Evolutionary conservation across 1,140 invertebrate species (phyloP), one percentile per base, ranked within the genome.

Genomic region (Microplitis mediator): DNA sequence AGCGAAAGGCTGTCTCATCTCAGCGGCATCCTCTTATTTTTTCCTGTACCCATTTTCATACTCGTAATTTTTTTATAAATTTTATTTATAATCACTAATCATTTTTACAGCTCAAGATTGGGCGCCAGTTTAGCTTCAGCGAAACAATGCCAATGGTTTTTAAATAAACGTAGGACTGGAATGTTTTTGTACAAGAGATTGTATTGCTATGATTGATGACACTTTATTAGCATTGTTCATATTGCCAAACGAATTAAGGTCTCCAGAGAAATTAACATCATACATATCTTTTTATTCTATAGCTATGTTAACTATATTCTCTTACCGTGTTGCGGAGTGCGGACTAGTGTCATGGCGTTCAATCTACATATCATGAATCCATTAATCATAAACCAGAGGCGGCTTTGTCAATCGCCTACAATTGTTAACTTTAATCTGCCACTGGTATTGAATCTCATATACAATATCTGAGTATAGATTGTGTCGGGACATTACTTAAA

Each of bases 1-100:
- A 67, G 69, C 75, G 75, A 76, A 76, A 76, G 75, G 75, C 74
- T 76, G 75, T 69, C 73, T 70, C 75, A 76, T 76, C 72, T 74
- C 69, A 66, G 63, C 56, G 56, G 52, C 70, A 72, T 63, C 64
- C 16, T 58, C 39, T 45, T 68, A 51, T 67, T 64, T 63, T 54
- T 58, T 35, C 23, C 23, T 23, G 1, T 23, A 4, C 14, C 4
- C n/a, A 34, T 58, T 68, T 60, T 58, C 4, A 23, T 32, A 36
- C 52, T 36, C 34, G 4, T 16, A 23, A 31, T 67, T n/a, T 16
- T 31, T n/a, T 31, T 58, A 16, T 58, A 23, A 6, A 58, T 31
- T 58, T 31, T 31, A 58, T 31, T 5, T 9, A 54, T 54, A n/a
- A 14, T 54, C 16, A 54, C 13, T 23, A 13, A 54, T 54, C 0